Conservation (phyloP, 2,888 invertebrate species). For the Homarus gammarus region DNA sequence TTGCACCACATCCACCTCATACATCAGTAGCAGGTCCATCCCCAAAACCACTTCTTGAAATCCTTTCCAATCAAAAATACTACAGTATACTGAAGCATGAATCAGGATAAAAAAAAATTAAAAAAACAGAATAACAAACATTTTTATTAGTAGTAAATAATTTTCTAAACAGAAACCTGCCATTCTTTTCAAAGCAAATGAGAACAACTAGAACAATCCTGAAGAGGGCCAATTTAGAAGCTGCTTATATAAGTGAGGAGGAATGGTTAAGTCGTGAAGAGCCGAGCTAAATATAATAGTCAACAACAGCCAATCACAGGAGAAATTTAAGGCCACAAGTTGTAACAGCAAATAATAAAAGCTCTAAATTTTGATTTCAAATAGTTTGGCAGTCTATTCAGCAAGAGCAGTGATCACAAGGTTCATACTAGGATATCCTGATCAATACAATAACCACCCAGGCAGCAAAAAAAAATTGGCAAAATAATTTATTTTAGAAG, state of each 20-base stretch:
- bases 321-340: conserved; percentile 49
- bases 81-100: too few species aligned
- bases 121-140: conserved; percentile 32
- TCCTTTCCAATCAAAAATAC: too few species aligned
- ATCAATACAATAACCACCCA: background rate
- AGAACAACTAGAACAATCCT: conserved; percentile 25
- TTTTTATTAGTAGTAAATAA: conserved; percentile 19
- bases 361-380: conserved; percentile 15
- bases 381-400: background rate
- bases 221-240: conserved; percentile 23
- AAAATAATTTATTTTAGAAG: background rate
- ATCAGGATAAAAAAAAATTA: background rate
- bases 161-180: conserved; percentile 9
- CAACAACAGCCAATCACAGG: conserved; percentile 24
- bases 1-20: too few species aligned
- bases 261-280: conserved; percentile 31
- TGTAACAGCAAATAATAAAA: conserved; percentile 26
- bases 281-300: conserved; percentile 13
- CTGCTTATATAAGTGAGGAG: conserved; percentile 31
- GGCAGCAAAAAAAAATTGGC: background rate
- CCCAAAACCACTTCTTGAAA: too few species aligned
- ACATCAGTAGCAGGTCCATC: too few species aligned
- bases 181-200: conserved; percentile 23
- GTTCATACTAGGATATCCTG: background rate
- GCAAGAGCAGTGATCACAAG: background rate